Percentiles rank a stretch among this genome's conserved stretches.
These are phyloP conservation scores for Brenthis ino DNA, from an alignment of 2,888 invertebrate species.

Conservation along the genomic window DNA sequence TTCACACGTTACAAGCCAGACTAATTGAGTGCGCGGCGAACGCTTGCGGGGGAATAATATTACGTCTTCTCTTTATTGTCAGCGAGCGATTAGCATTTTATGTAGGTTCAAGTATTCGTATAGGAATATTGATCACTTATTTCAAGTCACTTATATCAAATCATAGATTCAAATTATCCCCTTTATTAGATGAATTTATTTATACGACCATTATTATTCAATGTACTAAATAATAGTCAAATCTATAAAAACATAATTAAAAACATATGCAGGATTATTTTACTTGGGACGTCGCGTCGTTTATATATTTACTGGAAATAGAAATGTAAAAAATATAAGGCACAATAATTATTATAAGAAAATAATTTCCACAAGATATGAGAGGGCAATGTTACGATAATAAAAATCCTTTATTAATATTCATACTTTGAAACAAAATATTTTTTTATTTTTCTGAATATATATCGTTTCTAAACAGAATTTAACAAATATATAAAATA, in stretches of 20 bases:
- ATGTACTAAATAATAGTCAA: too few relatives aligned
- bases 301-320: too few relatives aligned
- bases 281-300: too few relatives aligned
- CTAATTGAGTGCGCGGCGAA: conserved; percentile 35
- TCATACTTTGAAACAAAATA: conserved; percentile 1
- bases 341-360: too few relatives aligned
- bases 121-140: neutral
- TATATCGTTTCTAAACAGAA: neutral
- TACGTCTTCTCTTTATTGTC: conserved; percentile 14
- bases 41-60: conserved; percentile 13
- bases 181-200: too few relatives aligned
- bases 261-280: too few relatives aligned
- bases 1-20: conserved; percentile 41
- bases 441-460: conserved; percentile 6
- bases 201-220: too few relatives aligned
- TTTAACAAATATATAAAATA: conserved; percentile 1
- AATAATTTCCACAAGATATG: neutral
- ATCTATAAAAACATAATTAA: too few relatives aligned
- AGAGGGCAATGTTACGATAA: neutral
- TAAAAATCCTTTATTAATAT: neutral
- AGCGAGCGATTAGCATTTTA: neutral
- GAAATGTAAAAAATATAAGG: too few relatives aligned
- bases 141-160: too few relatives aligned
- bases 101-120: neutral
- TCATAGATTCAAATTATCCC: too few relatives aligned